These are phyloP conservation scores for Tuta absoluta DNA, from an alignment of 2,888 invertebrate species.

Conservation along the genomic window DNA sequence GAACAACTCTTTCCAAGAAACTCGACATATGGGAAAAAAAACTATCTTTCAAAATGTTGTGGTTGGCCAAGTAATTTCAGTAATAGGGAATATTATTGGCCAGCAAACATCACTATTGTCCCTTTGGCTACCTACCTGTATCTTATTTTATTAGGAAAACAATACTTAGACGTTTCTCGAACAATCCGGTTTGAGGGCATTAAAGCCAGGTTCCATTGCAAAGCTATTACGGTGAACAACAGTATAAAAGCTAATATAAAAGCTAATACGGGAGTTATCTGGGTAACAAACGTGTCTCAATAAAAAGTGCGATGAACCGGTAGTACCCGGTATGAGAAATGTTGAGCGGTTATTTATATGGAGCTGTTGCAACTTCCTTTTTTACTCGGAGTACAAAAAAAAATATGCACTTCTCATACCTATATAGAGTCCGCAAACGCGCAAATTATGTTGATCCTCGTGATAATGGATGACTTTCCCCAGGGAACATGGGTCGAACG, in stretches of 20 bases:
- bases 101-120: too few relatives aligned
- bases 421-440: too few relatives aligned
- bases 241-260: slow-evolving; percentile 70
- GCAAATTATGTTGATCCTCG: too few relatives aligned
- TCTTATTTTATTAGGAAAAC: not conserved
- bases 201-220: not conserved
- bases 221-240: slow-evolving; percentile 13
- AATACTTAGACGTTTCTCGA: not conserved
- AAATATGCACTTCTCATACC: too few relatives aligned
- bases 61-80: too few relatives aligned
- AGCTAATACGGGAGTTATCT: slow-evolving; percentile 77
- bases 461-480: too few relatives aligned
- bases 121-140: too few relatives aligned
- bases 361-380: slow-evolving; percentile 50
- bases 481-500: too few relatives aligned
- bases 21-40: too few relatives aligned
- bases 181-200: not conserved
- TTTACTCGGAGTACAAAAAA: not conserved
- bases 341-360: slow-evolving; percentile 48
- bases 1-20: too few relatives aligned
- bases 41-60: too few relatives aligned
- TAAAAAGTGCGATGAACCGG: slow-evolving; percentile 78
- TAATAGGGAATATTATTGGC: too few relatives aligned
- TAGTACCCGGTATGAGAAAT: slow-evolving; percentile 77
- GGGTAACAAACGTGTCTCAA: slow-evolving; percentile 76